These are phyloP conservation scores for Spilosoma lubricipeda DNA, from an alignment of 2,888 invertebrate genomes.

Conservation along the genomic window DNA sequence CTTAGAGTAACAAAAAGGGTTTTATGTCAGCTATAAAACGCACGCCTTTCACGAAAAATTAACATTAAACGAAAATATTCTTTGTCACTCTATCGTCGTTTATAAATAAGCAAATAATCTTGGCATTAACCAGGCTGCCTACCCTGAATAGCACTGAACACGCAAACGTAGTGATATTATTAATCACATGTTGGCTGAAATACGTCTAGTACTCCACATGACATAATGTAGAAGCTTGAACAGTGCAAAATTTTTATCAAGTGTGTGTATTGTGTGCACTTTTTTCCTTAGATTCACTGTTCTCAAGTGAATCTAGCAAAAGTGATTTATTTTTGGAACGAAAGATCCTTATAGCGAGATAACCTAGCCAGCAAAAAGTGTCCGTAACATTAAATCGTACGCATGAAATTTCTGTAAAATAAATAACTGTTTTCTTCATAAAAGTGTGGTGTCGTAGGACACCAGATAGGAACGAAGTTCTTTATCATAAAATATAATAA, in stretches of 20 bases:
- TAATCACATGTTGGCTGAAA: constrained; percentile 60
- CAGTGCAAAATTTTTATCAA: constrained; percentile 20
- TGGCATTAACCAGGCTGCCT: constrained; percentile 28
- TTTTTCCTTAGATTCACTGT: background rate
- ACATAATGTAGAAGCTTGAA: constrained; percentile 33
- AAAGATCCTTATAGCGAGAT: too few relatives aligned
- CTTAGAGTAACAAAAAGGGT: background rate
- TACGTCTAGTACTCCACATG: constrained; percentile 14
- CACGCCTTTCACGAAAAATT: constrained; percentile 4
- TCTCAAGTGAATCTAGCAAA: background rate
- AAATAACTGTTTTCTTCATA: too few relatives aligned
- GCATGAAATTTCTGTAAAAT: too few relatives aligned
- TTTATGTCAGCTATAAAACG: background rate
- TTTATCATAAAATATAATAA: too few relatives aligned
- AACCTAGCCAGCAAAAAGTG: too few relatives aligned
- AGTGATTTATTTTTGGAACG: background rate
- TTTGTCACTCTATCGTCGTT: constrained; percentile 26
- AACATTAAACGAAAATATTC: constrained; percentile 37
- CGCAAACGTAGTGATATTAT: constrained; percentile 56
- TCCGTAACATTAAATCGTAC: too few relatives aligned
- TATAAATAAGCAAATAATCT: constrained; percentile 42
- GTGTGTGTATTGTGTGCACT: background rate
- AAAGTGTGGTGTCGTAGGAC: too few relatives aligned
- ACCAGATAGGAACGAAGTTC: too few relatives aligned
- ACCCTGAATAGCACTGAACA: constrained; percentile 56